Evolutionary conservation across 2,888 invertebrate species (phyloP), one percentile per base, ranked within the genome.

Genomic region (Gnatocerus cornutus): DNA sequence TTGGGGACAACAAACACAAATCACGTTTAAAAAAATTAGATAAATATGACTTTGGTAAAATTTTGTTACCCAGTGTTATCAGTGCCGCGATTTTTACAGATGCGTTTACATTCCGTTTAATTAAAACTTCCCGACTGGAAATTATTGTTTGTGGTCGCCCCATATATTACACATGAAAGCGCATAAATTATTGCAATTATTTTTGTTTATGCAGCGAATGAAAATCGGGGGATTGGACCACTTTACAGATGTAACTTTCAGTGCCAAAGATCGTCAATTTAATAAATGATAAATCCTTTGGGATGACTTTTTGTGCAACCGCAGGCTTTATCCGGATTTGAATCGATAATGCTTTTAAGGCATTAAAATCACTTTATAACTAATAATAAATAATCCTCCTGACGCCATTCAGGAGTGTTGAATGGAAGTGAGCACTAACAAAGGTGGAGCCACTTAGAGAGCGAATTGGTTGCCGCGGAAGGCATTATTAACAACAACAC

Each of bases 371-470:
- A 50, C 50, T 50, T 7, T 12, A n/a, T n/a, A 50, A 33, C 53
- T 53, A 53, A 53, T 33, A 53, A 53, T 53, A 53, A 53, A 53
- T 53, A 53, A 53, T 53, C 53, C 53, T 33, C n/a, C 10, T 53
- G 14, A 53, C 53, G 12, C 37, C 37, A 53, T 33, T 33, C 33
- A 53, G 37, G 12, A 7, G 30, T 27, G 10, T 12, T 13, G 13
- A 33, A 53, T 53, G n/a, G 53, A 8, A 53, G 0, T 10, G 53
- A 7, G 37, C 10, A 27, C 10, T 33, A 33, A 53, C 53, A 53
- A 53, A 37, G 37, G 53, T 33, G 33, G 37, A 53, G 37, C 14
- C 53, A 53, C 53, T 53, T 27, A 33, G 14, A n/a, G 30, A 12
- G 33, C 53, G 53, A 53, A 53, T 53, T 53, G 53, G 37, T 37